Evolutionary conservation across 2,113 vertebrate species (phyloP).

Genomic region (Sigmodon hispidus): DNA sequence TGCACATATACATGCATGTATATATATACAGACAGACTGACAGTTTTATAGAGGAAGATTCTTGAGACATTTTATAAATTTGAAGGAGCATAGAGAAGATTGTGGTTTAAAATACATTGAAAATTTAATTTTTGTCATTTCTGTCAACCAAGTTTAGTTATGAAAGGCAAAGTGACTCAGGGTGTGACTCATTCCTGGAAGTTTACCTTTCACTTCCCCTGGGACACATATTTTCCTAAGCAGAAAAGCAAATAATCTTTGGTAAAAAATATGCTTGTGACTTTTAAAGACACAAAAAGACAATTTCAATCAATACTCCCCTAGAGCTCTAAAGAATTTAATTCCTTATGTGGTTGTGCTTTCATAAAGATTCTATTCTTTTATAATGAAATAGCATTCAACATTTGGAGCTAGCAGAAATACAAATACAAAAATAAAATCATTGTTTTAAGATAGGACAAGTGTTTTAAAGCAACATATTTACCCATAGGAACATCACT

Average conservation of each 20-base stretch:
- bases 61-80: not conserved
- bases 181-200: not conserved
- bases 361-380: not conserved
- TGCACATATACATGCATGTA: too few relatives aligned
- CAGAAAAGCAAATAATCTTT: conserved; percentile 31
- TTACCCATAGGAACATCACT: not conserved
- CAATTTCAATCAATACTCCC: conserved; percentile 39
- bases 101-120: not conserved
- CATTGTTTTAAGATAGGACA: not conserved
- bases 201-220: not conserved
- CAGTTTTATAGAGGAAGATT: not conserved
- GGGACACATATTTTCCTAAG: conserved; percentile 10
- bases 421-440: not conserved
- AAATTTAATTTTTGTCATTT: not conserved
- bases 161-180: not conserved
- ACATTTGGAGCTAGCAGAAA: not conserved
- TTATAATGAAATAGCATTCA: not conserved
- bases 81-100: not conserved
- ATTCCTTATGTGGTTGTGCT: conserved; percentile 36
- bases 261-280: not conserved
- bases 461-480: not conserved
- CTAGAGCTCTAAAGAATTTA: conserved; percentile 13
- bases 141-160: too few relatives aligned
- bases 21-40: not conserved
- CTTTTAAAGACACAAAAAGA: conserved; percentile 40